phyloP scores from a whole-genome alignment of 2,888 invertebrate species.

The Oscheius myriophilus region DNA sequence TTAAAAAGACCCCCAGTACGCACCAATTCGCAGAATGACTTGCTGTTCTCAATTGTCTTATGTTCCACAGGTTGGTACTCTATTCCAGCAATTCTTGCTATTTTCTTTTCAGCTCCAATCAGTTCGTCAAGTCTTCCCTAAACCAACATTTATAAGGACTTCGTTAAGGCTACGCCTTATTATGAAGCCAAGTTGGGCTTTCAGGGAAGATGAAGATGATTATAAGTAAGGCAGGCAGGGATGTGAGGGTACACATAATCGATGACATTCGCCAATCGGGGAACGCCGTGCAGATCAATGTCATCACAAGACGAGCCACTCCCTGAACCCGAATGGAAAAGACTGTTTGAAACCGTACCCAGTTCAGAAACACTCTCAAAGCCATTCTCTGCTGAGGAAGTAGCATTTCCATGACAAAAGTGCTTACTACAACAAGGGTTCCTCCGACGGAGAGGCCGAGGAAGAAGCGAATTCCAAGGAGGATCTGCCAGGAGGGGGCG shows the following conservation, averaged over 20 bases:
- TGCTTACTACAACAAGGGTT: conserved; percentile 65
- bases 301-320: conserved; percentile 61
- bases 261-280: conserved; percentile 65
- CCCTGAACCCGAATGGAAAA: conserved; percentile 36
- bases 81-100: conserved; percentile 63
- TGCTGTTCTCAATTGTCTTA: conserved; percentile 54
- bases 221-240: conserved; percentile 62
- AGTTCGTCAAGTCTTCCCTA: conserved; percentile 57
- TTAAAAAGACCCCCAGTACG: conserved; percentile 52
- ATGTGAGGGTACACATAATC: conserved; percentile 57
- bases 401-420: conserved; percentile 69
- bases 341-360: conserved; percentile 48
- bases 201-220: conserved; percentile 68
- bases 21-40: conserved; percentile 56
- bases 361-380: conserved; percentile 68
- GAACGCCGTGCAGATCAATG: conserved; percentile 58
- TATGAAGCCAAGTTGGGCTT: conserved; percentile 69
- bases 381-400: conserved; percentile 68
- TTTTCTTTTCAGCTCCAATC: conserved; percentile 59
- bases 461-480: conserved; percentile 34
- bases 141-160: too few relatives aligned
- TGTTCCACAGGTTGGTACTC: conserved; percentile 55
- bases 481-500: conserved; percentile 23
- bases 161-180: conserved; percentile 37
- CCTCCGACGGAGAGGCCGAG: conserved; percentile 61